phyloP scores from a whole-genome alignment of 1,140 invertebrate genomes.

The Vanessa atalanta region DNA sequence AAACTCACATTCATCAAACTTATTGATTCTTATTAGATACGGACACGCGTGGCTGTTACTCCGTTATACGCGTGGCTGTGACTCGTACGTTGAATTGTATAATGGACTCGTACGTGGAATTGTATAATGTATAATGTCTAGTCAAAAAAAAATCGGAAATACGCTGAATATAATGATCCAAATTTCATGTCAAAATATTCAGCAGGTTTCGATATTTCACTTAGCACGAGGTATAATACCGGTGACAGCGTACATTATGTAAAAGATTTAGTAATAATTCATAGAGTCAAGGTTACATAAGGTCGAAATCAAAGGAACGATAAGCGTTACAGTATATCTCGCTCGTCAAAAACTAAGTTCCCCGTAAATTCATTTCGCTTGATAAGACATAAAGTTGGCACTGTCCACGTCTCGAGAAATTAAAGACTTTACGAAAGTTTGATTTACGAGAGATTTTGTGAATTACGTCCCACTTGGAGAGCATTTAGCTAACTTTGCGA shows the following conservation, averaged over 20 bases:
- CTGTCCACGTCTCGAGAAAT: constrained; percentile 38
- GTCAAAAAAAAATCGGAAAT: too few species aligned
- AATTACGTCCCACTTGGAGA: constrained; percentile 16
- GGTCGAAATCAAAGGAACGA: constrained; percentile 15
- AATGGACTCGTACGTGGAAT: too few species aligned
- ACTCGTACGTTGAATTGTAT: too few species aligned
- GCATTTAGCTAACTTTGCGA: constrained; percentile 26
- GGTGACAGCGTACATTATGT: neutral
- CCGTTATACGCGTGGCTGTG: too few species aligned
- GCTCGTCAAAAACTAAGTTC: constrained; percentile 26
- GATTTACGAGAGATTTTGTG: constrained; percentile 37
- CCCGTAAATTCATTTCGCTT: constrained; percentile 31
- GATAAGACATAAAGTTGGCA: constrained; percentile 41
- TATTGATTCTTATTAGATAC: too few species aligned
- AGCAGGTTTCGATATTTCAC: too few species aligned
- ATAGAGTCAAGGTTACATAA: neutral
- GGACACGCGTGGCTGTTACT: too few species aligned
- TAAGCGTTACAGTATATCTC: constrained; percentile 16
- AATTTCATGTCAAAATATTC: too few species aligned
- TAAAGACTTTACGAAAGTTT: constrained; percentile 40
- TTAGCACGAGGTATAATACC: too few species aligned
- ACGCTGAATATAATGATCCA: too few species aligned
- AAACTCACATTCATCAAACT: too few species aligned
- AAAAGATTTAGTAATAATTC: neutral
- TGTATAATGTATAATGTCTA: too few species aligned